Evolutionary conservation across 2,797 vertebrate species (phyloP).

Genomic region (Lacerta bilineata): DNA sequence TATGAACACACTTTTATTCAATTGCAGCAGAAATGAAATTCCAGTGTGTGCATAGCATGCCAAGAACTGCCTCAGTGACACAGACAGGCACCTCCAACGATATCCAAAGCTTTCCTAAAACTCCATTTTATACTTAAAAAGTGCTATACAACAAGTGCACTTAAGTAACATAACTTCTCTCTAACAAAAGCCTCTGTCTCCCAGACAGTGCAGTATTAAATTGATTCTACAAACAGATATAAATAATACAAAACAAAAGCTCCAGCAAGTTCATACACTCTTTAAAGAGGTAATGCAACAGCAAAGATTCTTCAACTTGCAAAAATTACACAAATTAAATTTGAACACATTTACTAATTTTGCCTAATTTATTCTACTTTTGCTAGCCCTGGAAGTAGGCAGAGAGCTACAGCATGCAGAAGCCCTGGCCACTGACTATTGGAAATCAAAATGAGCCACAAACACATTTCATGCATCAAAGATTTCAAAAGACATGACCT

Average conservation of each 20-base stretch:
- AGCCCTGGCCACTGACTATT: neutral
- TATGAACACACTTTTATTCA: neutral
- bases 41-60: accelerated
- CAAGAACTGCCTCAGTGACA: slow-evolving; percentile 4
- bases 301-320: neutral
- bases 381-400: neutral
- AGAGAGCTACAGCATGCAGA: neutral
- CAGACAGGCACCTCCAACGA: accelerated
- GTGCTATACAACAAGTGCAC: neutral
- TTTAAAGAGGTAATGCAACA: too few species aligned
- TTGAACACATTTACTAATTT: neutral
- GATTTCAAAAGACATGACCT: neutral
- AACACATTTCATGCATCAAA: neutral
- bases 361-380: neutral
- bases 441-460: neutral
- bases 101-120: neutral
- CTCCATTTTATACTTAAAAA: neutral
- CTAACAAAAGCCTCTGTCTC: neutral
- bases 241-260: neutral
- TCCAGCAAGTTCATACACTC: neutral
- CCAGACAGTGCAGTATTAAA: neutral
- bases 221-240: neutral
- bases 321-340: neutral
- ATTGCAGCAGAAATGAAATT: slow-evolving; percentile 21
- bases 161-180: neutral